Conservation (phyloP, 2,797 vertebrate species). For the Myotis planiceps region DNA sequence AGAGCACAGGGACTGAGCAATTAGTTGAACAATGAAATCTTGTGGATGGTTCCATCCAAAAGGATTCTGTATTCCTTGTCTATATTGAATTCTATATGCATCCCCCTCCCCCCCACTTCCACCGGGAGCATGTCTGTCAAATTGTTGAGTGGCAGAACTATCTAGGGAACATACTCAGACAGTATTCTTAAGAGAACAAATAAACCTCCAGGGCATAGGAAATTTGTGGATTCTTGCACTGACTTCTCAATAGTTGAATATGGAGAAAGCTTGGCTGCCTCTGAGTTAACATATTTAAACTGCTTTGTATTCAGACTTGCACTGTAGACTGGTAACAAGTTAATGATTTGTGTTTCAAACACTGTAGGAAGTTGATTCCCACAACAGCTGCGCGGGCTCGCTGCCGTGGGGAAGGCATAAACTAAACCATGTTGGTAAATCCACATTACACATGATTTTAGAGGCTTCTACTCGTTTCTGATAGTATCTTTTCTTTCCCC, state of each 20-base stretch:
- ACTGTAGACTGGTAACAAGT: slow-evolving; percentile 59
- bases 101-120: neutral
- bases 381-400: slow-evolving; percentile 57
- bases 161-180: neutral
- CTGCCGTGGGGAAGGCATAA: slow-evolving; percentile 68
- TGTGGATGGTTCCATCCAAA: neutral
- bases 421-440: slow-evolving; percentile 48
- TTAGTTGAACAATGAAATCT: neutral
- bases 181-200: slow-evolving; percentile 45
- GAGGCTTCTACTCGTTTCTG: neutral
- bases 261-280: slow-evolving; percentile 20
- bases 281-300: slow-evolving; percentile 56
- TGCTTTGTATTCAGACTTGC: slow-evolving; percentile 57
- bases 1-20: neutral
- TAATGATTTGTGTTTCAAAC: slow-evolving; percentile 76
- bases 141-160: neutral
- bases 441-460: slow-evolving; percentile 10
- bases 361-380: slow-evolving; percentile 59
- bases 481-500: neutral
- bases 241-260: slow-evolving; percentile 13
- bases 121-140: neutral
- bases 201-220: neutral
- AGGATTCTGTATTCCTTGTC: neutral
- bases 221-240: slow-evolving; percentile 36
- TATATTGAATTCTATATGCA: neutral